Conservation (phyloP, 1,140 invertebrate species). For the Plodia interpunctella region DNA sequence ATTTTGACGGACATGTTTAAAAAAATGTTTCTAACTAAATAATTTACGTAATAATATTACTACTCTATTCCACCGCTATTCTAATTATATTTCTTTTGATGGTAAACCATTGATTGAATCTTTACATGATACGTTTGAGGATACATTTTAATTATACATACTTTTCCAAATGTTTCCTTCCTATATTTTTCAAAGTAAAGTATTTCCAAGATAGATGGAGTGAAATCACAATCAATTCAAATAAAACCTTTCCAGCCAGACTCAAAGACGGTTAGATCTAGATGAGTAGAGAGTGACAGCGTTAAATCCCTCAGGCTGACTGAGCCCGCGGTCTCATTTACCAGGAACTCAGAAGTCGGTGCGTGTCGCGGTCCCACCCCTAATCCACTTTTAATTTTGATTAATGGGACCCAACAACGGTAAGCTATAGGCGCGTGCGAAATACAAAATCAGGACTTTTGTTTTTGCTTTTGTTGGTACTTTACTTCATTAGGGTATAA, state of each 20-base stretch:
- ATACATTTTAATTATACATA: too few species aligned
- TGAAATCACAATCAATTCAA: neutral
- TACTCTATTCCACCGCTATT: too few species aligned
- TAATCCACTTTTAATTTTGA: slow-evolving; percentile 71
- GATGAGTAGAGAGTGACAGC: slow-evolving; percentile 1
- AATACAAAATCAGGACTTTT: slow-evolving; percentile 45
- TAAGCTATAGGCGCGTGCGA: slow-evolving; percentile 16
- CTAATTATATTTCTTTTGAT: too few species aligned
- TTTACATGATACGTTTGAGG: too few species aligned
- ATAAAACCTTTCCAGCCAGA: neutral
- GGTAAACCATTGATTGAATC: too few species aligned
- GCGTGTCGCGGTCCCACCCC: slow-evolving; percentile 24
- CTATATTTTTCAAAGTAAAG: too few species aligned
- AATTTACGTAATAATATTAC: too few species aligned
- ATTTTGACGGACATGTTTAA: too few species aligned
- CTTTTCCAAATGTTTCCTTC: too few species aligned
- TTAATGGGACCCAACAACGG: slow-evolving; percentile 45
- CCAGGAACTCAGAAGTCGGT: slow-evolving; percentile 29
- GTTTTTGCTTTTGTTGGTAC: slow-evolving; percentile 17
- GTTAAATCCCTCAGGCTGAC: neutral
- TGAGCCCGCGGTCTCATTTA: slow-evolving; percentile 22
- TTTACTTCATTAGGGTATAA: too few species aligned
- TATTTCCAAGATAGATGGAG: too few species aligned
- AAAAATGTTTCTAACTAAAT: too few species aligned
- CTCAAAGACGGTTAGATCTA: slow-evolving; percentile 8